Evolutionary conservation across 2,797 vertebrate genomes (phyloP).

Genomic region (Podarcis siculus): DNA sequence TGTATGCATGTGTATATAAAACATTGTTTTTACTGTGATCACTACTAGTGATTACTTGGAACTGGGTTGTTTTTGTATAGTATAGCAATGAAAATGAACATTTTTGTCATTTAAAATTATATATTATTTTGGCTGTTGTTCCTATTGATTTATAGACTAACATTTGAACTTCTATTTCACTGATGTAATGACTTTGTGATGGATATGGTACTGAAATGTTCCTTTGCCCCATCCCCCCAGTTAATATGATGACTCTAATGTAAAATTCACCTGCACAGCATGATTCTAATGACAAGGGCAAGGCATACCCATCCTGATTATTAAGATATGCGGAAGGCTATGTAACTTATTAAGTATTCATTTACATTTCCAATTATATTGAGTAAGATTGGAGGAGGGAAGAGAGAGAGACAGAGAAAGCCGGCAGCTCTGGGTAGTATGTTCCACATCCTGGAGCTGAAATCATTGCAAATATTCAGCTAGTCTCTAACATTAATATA

Average conservation of each 20-base stretch:
- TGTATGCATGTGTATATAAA: too few species aligned
- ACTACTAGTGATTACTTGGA: constrained; percentile 1
- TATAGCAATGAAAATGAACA: background rate
- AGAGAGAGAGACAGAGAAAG: constrained; percentile 1
- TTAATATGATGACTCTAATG: background rate
- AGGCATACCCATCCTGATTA: background rate
- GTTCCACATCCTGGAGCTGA: background rate
- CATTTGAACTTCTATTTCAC: background rate
- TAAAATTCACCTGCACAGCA: background rate
- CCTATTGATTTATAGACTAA: background rate
- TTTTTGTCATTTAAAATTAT: background rate
- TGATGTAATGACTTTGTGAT: background rate
- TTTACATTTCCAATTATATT: constrained; percentile 21
- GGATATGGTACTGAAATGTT: background rate
- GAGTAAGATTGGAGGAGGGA: background rate
- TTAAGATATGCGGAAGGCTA: fast-evolving
- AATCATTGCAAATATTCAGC: background rate
- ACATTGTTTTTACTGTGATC: background rate
- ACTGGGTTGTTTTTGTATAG: constrained; percentile 4
- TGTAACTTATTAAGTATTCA: constrained; percentile 16
- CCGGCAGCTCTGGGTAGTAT: background rate
- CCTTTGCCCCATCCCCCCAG: background rate
- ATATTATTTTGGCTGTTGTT: background rate
- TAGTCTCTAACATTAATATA: background rate
- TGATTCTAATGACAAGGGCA: background rate